These are phyloP conservation scores for Gallinago jamesoni DNA, from an alignment of 2,113 vertebrate species.

Conservation along the genomic window DNA sequence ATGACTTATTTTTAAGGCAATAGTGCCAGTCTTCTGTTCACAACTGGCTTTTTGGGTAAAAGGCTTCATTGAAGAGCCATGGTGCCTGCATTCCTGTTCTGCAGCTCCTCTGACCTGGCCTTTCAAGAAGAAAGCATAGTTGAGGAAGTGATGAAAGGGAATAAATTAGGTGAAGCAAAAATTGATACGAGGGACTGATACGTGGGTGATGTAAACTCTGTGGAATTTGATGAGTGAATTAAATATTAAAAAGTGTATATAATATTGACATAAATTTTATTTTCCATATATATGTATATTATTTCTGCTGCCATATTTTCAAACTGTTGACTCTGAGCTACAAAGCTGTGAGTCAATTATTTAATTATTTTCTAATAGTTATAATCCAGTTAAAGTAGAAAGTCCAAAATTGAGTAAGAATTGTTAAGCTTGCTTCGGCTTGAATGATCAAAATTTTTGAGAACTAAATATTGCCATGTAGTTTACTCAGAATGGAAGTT, in stretches of 20 bases:
- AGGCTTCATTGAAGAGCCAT: rapidly evolving
- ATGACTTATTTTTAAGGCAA: background rate
- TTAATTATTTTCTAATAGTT: background rate
- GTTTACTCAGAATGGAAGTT: no score
- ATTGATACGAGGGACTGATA: background rate
- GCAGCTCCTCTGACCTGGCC: background rate
- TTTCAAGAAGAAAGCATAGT: background rate
- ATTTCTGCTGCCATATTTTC: background rate
- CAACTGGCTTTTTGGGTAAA: background rate
- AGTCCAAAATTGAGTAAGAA: background rate
- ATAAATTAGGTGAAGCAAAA: background rate
- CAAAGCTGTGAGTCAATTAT: background rate
- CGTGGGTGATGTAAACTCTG: background rate
- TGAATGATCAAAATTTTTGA: background rate
- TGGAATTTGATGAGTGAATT: background rate
- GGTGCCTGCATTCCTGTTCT: background rate
- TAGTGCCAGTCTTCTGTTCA: background rate
- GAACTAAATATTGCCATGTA: background rate
- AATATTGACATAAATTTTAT: background rate
- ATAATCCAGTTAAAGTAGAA: background rate
- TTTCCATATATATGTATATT: background rate
- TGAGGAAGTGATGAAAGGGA: background rate
- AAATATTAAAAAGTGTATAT: background rate
- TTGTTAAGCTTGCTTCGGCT: background rate
- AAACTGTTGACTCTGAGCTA: background rate